A percentile compares a stretch with the other conserved stretches of the same genome.
Conservation (phyloP, 2,113 vertebrate genomes). For the Hippopotamus amphibius region DNA sequence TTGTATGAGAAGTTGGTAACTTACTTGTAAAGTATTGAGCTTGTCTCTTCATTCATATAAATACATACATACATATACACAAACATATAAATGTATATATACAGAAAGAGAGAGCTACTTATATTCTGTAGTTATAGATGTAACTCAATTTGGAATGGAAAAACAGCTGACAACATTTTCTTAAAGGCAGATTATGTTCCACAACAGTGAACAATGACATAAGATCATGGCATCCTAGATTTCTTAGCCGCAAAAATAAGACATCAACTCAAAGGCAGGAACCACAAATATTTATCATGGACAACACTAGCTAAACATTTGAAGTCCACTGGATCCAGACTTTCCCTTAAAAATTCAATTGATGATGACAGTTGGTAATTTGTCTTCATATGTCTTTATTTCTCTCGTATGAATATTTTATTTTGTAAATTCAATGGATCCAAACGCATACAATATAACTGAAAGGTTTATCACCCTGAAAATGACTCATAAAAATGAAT, state of each 20-base stretch:
- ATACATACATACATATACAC: background rate
- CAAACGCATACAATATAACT: background rate
- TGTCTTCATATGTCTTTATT: conserved; percentile 22
- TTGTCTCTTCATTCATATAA: background rate
- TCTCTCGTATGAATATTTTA: background rate
- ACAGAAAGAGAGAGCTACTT: fast-evolving
- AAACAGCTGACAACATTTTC: background rate
- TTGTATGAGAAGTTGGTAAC: background rate
- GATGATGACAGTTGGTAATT: background rate
- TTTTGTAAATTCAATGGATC: conserved; percentile 13
- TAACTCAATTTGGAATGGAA: background rate
- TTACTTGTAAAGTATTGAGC: background rate
- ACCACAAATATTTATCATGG: background rate
- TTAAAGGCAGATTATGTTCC: background rate
- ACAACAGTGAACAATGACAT: background rate
- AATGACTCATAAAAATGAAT: conserved; percentile 33
- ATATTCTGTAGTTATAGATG: background rate
- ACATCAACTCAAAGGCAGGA: background rate
- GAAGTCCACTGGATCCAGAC: background rate
- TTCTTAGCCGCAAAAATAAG: background rate
- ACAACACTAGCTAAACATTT: background rate
- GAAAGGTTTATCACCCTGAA: background rate
- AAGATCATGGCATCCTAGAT: background rate
- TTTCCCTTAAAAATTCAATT: background rate
- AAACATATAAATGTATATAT: no score